Percentiles rank a stretch among this genome's conserved stretches.
Conservation (phyloP, 1,140 invertebrate species). For the Tetramorium parvispinum region DNA sequence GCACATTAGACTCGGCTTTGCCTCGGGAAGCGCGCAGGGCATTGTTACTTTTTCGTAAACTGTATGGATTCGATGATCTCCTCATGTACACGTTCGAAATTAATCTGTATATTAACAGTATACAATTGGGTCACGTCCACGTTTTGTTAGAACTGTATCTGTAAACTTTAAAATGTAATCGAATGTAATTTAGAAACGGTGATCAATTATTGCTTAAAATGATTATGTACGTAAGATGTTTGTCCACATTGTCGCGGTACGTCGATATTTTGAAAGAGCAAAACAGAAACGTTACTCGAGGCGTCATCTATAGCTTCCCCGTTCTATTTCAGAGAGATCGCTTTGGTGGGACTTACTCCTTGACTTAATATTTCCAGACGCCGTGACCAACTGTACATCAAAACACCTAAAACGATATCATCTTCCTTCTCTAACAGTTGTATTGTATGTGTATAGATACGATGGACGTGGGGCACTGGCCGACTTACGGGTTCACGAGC, state of each 20-base stretch:
- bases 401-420: conserved; percentile 42
- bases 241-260: background rate
- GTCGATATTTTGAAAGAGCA: background rate
- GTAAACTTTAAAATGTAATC: background rate
- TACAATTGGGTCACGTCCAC: background rate
- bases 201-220: conserved; percentile 14
- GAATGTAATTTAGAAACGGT: background rate
- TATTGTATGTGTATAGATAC: conserved; percentile 91
- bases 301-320: conserved; percentile 48
- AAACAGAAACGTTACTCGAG: conserved; percentile 24
- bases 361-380: conserved; percentile 80
- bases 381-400: conserved; percentile 68
- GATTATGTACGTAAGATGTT: background rate
- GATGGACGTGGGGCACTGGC: conserved; percentile 96
- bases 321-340: conserved; percentile 75
- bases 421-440: conserved; percentile 75
- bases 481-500: conserved; percentile 91
- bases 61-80: background rate
- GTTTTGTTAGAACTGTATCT: background rate
- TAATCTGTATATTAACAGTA: background rate
- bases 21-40: conserved; percentile 1
- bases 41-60: conserved; percentile 9
- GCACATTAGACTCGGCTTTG: conserved; percentile 62
- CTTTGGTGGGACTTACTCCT: conserved; percentile 68
- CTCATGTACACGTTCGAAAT: background rate